Evolutionary conservation across 2,113 vertebrate species (phyloP).

Genomic region (Telmatochromis sp.): DNA sequence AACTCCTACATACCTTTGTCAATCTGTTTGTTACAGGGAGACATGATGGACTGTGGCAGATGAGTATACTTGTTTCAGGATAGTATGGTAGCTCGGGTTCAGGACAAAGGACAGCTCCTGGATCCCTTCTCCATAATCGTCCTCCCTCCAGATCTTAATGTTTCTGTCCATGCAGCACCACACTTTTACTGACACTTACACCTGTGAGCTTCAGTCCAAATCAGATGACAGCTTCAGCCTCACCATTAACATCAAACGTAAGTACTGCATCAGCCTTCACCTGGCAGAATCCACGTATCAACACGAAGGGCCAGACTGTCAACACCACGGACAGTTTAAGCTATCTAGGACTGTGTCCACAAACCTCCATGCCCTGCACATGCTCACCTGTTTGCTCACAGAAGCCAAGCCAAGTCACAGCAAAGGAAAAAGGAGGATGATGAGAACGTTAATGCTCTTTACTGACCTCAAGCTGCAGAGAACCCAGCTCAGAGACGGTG

Average conservation of each 20-base stretch:
- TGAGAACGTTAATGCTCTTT: fast-evolving
- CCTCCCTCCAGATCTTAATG: not conserved
- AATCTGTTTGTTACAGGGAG: not conserved
- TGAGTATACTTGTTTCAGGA: not conserved
- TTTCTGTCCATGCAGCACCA: not conserved
- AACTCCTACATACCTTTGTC: not conserved
- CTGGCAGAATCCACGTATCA: not conserved
- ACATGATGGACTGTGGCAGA: not conserved
- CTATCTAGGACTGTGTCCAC: not conserved
- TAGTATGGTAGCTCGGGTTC: not conserved
- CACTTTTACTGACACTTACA: not conserved
- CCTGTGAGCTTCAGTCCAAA: not conserved
- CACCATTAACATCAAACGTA: not conserved
- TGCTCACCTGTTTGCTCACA: not conserved
- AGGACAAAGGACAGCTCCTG: not conserved
- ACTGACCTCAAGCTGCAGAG: not conserved
- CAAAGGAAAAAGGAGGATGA: not conserved
- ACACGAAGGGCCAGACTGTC: not conserved
- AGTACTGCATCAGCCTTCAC: not conserved
- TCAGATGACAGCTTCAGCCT: not conserved
- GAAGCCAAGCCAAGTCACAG: not conserved
- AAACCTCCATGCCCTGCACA: not conserved
- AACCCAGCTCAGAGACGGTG: not conserved
- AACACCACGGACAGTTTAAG: not conserved
- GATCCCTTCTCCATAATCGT: not conserved